Conservation (phyloP, 1,140 invertebrate species). For the Drosophila arizonae region DNA sequence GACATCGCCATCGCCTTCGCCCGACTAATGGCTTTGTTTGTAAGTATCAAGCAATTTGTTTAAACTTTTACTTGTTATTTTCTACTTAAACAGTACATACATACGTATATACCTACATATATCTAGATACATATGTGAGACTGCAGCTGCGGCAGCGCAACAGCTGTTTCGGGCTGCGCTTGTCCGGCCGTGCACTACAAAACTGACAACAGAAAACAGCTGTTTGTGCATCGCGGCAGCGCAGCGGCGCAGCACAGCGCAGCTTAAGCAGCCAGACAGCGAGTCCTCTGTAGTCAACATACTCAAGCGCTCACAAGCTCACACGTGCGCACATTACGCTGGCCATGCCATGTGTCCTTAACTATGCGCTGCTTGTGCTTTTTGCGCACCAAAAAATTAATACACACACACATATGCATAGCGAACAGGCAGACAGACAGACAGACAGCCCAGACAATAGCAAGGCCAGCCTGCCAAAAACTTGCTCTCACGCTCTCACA, state of each 20-base stretch:
- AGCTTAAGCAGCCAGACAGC: conserved; percentile 29
- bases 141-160: conserved; percentile 40
- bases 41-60: conserved; percentile 74
- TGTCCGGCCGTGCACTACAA: conserved; percentile 45
- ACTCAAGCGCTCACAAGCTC: conserved; percentile 9
- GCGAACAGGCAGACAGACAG: conserved; percentile 14
- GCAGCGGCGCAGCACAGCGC: conserved; percentile 16
- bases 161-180: conserved; percentile 56
- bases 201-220: conserved; percentile 49
- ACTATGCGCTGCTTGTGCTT: conserved; percentile 45
- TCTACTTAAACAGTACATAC: neutral
- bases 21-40: conserved; percentile 73
- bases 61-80: conserved; percentile 51
- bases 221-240: conserved; percentile 31
- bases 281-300: conserved; percentile 31
- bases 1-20: conserved; percentile 28
- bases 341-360: conserved; percentile 69
- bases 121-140: neutral
- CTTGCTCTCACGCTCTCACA: conserved; percentile 27
- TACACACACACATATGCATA: conserved; percentile 26
- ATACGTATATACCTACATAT: neutral
- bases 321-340: conserved; percentile 13
- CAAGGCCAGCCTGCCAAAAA: conserved; percentile 49
- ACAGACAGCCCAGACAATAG: conserved; percentile 36
- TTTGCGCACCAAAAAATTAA: conserved; percentile 70